Evolutionary conservation across 2,797 vertebrate species (phyloP), one percentile per base, ranked within the genome.

Genomic region (Enteromius unitaeniatus): DNA sequence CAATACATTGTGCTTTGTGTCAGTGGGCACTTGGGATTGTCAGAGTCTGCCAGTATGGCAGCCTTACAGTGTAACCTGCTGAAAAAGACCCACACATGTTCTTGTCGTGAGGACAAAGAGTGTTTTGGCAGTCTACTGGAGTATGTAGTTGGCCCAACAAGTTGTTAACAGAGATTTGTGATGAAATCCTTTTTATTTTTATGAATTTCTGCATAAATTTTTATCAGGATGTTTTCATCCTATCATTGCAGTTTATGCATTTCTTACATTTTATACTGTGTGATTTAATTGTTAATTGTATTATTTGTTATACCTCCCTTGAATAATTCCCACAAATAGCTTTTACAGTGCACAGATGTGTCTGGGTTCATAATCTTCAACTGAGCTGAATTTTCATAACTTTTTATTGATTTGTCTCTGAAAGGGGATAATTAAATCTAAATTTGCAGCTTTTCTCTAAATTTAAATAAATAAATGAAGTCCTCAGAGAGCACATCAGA

Each of bases 391-490:
- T 82, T 67, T 47, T 73, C 82, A 73, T 78, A 78, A 78, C 55
- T 6, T 83, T 75, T 80, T 83, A 81, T 68, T 81, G 73, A 76
- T 34, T 83, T 68, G 26, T 81, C 65, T 67, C 40, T 47, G 58
- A 73, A 79, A 73, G 26, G 21, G 47, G 28, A 53, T 83, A 67
- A 83, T 78, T 70, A 83, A 14, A 75, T 79, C 69, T 55, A 1
- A 26, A 62, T 72, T 14, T 77, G n/a, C 45, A 2, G 1, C 47
- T 65, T 28, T 82, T 14, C 17, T 49, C 47, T 47, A 2, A 70
- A 70, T 17, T 26, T 58, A 42, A 9, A 42, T 42, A 42, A 42
- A 10, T 49, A 72, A 64, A 64, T 74, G 17, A 51, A 19, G 19
- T 51, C 19, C 14, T 49, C n/a, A 34, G 55, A 73, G 40, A 73